Conservation (phyloP, 1,140 invertebrate species). For the Andricus grossulariae region DNA sequence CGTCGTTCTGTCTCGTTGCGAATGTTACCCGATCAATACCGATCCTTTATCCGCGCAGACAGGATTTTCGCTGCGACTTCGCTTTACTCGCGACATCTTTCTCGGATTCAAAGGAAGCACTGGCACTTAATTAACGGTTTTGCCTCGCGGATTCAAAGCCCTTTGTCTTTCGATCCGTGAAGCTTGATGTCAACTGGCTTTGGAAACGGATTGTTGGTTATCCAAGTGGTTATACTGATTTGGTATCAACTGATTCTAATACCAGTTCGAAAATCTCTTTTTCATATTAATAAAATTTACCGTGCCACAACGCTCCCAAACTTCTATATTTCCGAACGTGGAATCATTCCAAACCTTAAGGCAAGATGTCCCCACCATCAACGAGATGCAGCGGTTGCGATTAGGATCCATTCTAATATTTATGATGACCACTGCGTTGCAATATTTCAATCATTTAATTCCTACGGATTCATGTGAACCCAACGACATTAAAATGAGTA, state of each 20-base stretch:
- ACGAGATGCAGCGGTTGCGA: background rate
- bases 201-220: conserved; percentile 3
- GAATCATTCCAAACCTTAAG: background rate
- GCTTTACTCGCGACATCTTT: conserved; percentile 7
- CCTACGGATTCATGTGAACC: background rate
- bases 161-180: conserved; percentile 14
- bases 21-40: conserved; percentile 28
- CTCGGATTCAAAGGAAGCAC: conserved; percentile 5
- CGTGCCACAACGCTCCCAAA: too few species aligned
- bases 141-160: conserved; percentile 2
- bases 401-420: background rate
- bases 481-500: background rate
- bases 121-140: conserved; percentile 28
- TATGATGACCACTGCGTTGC: background rate
- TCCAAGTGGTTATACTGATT: background rate
- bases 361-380: background rate
- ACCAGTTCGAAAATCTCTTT: too few species aligned
- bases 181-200: conserved; percentile 20
- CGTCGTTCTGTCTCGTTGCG: conserved; percentile 30
- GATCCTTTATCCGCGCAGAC: conserved; percentile 29
- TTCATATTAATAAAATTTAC: too few species aligned
- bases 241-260: background rate
- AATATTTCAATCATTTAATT: background rate
- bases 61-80: conserved; percentile 20
- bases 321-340: background rate